These are phyloP conservation scores for Trogon melanurus DNA, from an alignment of 2,113 vertebrate genomes.

Conservation along the genomic window DNA sequence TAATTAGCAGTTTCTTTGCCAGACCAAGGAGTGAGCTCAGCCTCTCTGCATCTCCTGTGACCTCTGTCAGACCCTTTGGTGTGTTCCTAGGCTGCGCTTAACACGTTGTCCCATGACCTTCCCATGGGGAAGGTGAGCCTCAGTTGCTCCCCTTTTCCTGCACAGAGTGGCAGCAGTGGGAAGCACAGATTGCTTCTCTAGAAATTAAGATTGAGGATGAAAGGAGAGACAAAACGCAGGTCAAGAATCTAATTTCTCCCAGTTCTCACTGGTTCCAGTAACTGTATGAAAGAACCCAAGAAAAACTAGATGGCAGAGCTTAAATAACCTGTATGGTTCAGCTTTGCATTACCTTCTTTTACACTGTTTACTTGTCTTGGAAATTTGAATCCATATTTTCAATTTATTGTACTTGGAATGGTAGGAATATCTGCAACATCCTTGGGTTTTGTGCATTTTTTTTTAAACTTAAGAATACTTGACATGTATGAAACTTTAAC, in stretches of 20 bases:
- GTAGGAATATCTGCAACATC: background rate
- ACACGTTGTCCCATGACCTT: fast-evolving
- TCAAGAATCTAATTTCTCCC: background rate
- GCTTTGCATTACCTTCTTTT: background rate
- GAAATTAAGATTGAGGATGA: background rate
- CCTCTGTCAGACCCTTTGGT: background rate
- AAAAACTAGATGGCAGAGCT: background rate
- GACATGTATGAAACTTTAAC: background rate
- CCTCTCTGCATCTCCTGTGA: background rate
- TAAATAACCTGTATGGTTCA: background rate
- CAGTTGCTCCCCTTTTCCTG: background rate
- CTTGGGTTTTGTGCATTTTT: background rate
- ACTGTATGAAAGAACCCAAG: background rate
- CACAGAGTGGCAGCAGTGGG: background rate
- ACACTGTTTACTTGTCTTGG: background rate
- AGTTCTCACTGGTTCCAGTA: background rate
- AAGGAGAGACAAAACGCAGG: background rate
- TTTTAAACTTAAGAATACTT: background rate
- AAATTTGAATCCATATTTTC: background rate
- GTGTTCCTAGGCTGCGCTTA: background rate
- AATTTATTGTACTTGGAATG: background rate
- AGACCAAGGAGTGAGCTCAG: background rate
- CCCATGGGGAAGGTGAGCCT: fast-evolving
- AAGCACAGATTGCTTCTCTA: background rate
- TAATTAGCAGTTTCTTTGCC: background rate